Percentiles rank a stretch among this genome's conserved stretches.
These are phyloP conservation scores for Parnassius apollo DNA, from an alignment of 2,888 invertebrate genomes.

Conservation along the genomic window DNA sequence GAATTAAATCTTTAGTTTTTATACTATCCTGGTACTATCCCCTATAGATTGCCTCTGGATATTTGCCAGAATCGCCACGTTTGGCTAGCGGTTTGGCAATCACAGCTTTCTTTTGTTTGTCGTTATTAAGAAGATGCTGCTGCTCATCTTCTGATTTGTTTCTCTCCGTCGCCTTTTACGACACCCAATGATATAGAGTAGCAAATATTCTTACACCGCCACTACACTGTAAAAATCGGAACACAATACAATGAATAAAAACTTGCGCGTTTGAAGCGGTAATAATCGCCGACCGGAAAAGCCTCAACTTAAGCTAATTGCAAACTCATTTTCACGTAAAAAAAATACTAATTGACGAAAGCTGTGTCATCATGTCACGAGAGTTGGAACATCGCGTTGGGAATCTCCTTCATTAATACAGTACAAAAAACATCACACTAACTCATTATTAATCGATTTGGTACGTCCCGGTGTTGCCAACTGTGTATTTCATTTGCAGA, in stretches of 20 bases:
- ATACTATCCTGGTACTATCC: no score
- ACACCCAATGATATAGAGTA: background rate
- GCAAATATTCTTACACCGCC: no score
- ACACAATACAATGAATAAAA: conserved; percentile 33
- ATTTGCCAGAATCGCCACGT: no score
- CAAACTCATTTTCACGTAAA: conserved; percentile 52
- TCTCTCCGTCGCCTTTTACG: background rate
- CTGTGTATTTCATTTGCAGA: conserved; percentile 29
- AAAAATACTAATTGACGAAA: conserved; percentile 54
- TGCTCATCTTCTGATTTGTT: no score
- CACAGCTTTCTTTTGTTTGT: no score
- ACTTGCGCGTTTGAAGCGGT: conserved; percentile 30
- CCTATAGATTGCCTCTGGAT: no score
- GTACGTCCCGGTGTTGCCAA: conserved; percentile 31
- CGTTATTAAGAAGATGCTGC: no score
- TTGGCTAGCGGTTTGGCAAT: no score
- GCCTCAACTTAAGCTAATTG: conserved; percentile 58
- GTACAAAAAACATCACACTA: conserved; percentile 39
- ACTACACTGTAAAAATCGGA: conserved; percentile 21
- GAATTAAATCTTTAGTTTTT: no score
- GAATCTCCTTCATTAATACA: conserved; percentile 46
- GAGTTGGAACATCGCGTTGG: conserved; percentile 42
- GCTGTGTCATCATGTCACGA: conserved; percentile 57
- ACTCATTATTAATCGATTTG: conserved; percentile 40
- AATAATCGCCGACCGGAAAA: conserved; percentile 57